These are phyloP conservation scores for Synaphobranchus kaupii DNA, from an alignment of 2,797 vertebrate genomes.

Conservation along the genomic window DNA sequence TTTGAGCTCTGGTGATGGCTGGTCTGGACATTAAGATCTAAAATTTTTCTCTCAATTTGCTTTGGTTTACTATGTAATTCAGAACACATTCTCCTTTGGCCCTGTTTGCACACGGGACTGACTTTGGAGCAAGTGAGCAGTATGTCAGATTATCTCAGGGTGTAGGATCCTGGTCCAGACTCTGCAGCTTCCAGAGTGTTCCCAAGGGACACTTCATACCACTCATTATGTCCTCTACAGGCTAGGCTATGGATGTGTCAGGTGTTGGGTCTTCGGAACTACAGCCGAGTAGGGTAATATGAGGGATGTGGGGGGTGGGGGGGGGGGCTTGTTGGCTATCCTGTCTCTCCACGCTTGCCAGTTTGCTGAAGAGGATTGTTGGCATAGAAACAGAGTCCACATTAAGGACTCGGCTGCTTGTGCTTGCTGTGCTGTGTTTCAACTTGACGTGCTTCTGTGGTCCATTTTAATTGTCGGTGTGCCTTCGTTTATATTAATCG, in stretches of 20 bases:
- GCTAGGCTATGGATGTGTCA: background rate
- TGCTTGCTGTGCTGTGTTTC: background rate
- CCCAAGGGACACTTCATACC: constrained; percentile 56
- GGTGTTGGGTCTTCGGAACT: background rate
- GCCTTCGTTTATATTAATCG: background rate
- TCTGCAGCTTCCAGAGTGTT: constrained; percentile 38
- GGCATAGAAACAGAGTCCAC: background rate
- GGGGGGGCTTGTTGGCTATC: background rate
- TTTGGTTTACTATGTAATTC: background rate
- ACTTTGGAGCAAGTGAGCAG: background rate
- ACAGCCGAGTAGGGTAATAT: background rate
- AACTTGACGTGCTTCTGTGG: background rate
- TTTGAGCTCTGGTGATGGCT: background rate
- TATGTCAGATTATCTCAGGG: background rate
- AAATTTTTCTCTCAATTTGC: background rate
- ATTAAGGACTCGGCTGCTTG: background rate
- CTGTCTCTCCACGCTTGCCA: background rate
- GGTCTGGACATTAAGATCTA: background rate
- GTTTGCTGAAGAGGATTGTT: background rate
- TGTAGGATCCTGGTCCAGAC: constrained; percentile 29
- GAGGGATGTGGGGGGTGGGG: background rate
- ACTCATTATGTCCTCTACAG: no score
- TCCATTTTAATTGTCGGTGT: background rate
- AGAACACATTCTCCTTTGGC: background rate
- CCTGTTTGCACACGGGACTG: background rate